These are phyloP conservation scores for Microtus montanus DNA, from an alignment of 2,113 vertebrate species.

Conservation along the genomic window DNA sequence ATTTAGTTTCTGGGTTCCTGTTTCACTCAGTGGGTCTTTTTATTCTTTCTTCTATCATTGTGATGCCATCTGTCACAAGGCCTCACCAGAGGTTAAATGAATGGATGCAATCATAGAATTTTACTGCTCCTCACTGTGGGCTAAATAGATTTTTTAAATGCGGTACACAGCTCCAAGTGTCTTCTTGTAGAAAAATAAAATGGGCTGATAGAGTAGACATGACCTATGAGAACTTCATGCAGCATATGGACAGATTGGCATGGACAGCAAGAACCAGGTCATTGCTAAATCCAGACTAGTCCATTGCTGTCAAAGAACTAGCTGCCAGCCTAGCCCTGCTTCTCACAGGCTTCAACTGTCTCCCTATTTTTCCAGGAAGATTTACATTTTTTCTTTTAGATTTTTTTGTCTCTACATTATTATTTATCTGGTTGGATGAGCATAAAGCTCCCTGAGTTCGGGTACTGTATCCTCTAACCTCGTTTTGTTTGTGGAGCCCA, in stretches of 20 bases:
- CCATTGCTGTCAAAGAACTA: neutral
- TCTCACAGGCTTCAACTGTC: neutral
- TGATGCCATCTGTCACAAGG: neutral
- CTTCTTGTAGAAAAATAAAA: neutral
- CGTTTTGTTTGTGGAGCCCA: neutral
- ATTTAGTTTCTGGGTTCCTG: neutral
- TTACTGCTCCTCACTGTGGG: neutral
- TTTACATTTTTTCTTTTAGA: neutral
- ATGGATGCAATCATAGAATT: neutral
- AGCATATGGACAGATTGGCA: neutral
- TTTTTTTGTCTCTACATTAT: neutral
- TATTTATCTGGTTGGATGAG: constrained; percentile 4
- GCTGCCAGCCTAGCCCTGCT: neutral
- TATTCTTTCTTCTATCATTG: neutral
- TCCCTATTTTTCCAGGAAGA: neutral
- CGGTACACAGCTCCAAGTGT: neutral
- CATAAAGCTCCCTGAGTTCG: neutral
- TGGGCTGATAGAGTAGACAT: neutral
- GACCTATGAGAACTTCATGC: neutral
- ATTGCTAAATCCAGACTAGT: neutral
- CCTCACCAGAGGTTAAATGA: neutral
- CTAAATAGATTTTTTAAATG: neutral
- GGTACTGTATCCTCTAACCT: neutral
- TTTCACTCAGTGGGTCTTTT: neutral
- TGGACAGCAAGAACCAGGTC: neutral